These are phyloP conservation scores for Atta texana DNA, from an alignment of 1,140 invertebrate species.

Conservation along the genomic window DNA sequence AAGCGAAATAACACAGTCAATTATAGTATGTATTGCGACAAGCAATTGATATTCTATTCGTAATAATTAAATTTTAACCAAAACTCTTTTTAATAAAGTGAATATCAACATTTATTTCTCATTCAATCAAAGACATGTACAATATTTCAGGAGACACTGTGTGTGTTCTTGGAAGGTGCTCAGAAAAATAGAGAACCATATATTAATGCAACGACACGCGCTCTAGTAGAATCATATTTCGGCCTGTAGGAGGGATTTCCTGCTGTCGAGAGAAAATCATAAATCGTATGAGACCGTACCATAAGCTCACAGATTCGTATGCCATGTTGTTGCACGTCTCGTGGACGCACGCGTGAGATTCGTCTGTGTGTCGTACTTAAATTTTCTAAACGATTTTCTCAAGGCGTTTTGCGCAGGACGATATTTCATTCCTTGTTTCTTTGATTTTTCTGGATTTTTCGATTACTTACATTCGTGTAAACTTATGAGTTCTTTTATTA, in stretches of 20 bases:
- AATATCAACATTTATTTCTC: no score
- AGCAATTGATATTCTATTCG: no score
- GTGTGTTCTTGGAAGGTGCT: background rate
- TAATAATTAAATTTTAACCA: no score
- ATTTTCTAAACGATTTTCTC: conserved; percentile 34
- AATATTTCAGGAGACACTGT: conserved; percentile 1
- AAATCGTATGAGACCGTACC: conserved; percentile 48
- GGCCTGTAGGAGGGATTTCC: conserved; percentile 41
- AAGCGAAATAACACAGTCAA: no score
- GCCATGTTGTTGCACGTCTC: conserved; percentile 38
- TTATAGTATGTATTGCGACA: no score
- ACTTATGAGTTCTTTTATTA: background rate
- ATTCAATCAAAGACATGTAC: background rate
- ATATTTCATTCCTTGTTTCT: background rate
- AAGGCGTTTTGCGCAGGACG: background rate
- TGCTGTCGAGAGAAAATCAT: conserved; percentile 48
- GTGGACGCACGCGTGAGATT: conserved; percentile 23
- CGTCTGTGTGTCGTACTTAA: conserved; percentile 7
- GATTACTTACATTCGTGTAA: background rate
- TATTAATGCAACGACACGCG: conserved; percentile 61
- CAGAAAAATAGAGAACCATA: conserved; percentile 16
- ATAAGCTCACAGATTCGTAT: conserved; percentile 46
- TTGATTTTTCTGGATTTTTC: background rate
- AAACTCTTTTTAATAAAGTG: no score
- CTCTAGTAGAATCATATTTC: conserved; percentile 53